A percentile compares a stretch with the other conserved stretches of the same genome.
phyloP scores from a whole-genome alignment of 2,113 vertebrate genomes.

The Thunnus maccoyii region DNA sequence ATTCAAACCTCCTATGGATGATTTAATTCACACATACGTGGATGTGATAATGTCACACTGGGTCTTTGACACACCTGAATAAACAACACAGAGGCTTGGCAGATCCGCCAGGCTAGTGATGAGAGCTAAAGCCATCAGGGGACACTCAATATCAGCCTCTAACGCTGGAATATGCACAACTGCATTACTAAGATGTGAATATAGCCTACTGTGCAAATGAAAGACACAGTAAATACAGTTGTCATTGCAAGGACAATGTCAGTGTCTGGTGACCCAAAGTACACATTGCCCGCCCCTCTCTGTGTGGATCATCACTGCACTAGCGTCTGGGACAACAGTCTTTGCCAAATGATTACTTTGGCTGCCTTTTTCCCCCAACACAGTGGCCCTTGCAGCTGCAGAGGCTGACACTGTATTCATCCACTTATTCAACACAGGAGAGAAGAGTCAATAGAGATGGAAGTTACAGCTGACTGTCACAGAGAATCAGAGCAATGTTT shows the following conservation, averaged over 20 bases:
- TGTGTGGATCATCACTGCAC: conserved; percentile 68
- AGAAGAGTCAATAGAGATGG: conserved; percentile 60
- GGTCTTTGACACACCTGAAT: conserved; percentile 72
- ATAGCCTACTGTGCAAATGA: conserved; percentile 21
- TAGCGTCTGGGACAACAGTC: conserved; percentile 69
- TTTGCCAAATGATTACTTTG: conserved; percentile 80
- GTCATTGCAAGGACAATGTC: conserved; percentile 61
- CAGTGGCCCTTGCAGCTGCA: conserved; percentile 77
- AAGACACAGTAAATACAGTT: conserved; percentile 55
- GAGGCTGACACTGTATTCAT: conserved; percentile 75
- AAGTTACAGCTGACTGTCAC: conserved; percentile 45
- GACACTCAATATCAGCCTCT: conserved; percentile 25
- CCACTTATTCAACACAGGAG: conserved; percentile 60
- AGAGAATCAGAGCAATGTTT: conserved; percentile 52
- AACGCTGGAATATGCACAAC: conserved; percentile 9
- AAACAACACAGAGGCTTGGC: conserved; percentile 60
- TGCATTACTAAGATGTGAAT: conserved; percentile 23
- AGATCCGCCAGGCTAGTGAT: conserved; percentile 31
- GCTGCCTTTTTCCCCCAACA: conserved; percentile 52
- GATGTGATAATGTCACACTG: conserved; percentile 75
- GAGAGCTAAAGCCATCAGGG: conserved; percentile 33
- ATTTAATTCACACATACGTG: conserved; percentile 71
- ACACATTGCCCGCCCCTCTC: conserved; percentile 54
- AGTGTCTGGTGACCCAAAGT: conserved; percentile 77
- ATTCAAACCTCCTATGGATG: conserved; percentile 48